Evolutionary conservation across 2,888 invertebrate species (phyloP), one percentile per base, ranked within the genome.

Genomic region (Eupithecia vulgata): DNA sequence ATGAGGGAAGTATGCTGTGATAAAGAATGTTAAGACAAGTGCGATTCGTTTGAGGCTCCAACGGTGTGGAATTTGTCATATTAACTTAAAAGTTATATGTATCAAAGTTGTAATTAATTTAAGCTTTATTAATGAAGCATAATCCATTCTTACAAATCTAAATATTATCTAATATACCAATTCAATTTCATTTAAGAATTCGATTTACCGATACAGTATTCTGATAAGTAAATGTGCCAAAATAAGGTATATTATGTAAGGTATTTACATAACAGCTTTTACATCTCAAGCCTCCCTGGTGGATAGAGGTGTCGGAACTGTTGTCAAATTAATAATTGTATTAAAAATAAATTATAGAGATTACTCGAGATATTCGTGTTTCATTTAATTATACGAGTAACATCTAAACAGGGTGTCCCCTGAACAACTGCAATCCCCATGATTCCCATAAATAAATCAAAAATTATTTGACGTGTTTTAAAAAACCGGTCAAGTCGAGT

Each of bases 251-350:
- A 72, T 80, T 72, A 68, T 67, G 37, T 84, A 87, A 90, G 86
- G 82, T 87, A 78, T 37, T 57, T 84, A 85, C 79, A 82, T 84
- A 90, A 91, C 93, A 91, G 92, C 86, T 93, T 93, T 91, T 85
- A 90, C 92, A 92, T 90, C 92, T 90, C 85, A 79, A 17, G 88
- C 91, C 91, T 91, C 92, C 90, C 75, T 61, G 62, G 40, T 82
- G 79, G 79, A 82, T 81, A 78, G 84, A 88, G 92, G 92, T 91
- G 93, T 90, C 83, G 83, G 91, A 92, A 88, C 93, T 94, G 93
- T 94, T 93, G 87, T 88, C 85, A 84, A 82, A 90, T 91, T 91
- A 91, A 92, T 91, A 89, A 92, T 88, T 91, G 89, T 92, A 92
- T 85, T 90, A 85, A 93, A 81, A 89, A 86, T 89, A 70, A 89